Conservation (phyloP, 2,888 invertebrate genomes). For the Sycophila texana region DNA sequence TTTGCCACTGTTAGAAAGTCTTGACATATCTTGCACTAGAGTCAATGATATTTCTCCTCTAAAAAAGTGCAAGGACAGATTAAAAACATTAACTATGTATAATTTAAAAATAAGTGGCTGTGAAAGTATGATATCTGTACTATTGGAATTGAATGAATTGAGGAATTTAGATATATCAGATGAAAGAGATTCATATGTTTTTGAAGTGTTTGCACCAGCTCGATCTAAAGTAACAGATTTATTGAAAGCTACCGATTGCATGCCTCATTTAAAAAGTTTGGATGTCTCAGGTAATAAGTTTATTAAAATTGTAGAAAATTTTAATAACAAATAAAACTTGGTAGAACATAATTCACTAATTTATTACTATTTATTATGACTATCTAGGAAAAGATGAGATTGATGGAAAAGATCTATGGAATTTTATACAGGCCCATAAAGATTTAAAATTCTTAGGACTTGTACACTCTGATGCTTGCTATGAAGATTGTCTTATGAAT, state of each 20-base stretch:
- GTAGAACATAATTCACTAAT: not conserved
- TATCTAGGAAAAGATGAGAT: slow-evolving; percentile 77
- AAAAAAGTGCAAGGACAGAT: slow-evolving; percentile 77
- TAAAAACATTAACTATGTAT: slow-evolving; percentile 80
- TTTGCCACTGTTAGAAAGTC: slow-evolving; percentile 79
- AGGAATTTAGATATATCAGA: slow-evolving; percentile 79
- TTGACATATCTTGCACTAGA: slow-evolving; percentile 82
- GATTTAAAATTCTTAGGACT: slow-evolving; percentile 78
- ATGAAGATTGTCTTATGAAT: slow-evolving; percentile 77
- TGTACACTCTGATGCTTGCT: slow-evolving; percentile 78
- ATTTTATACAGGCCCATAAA: slow-evolving; percentile 76
- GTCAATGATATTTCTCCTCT: slow-evolving; percentile 81
- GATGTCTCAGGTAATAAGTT: slow-evolving; percentile 79
- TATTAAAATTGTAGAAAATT: not conserved
- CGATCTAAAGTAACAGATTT: slow-evolving; percentile 75
- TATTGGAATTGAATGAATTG: slow-evolving; percentile 77
- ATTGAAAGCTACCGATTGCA: slow-evolving; percentile 75
- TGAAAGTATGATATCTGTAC: slow-evolving; percentile 75
- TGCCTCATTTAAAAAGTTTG: slow-evolving; percentile 79
- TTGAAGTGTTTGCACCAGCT: slow-evolving; percentile 75
- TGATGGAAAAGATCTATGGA: slow-evolving; percentile 74
- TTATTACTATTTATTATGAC: slow-evolving; percentile 3
- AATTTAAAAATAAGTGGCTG: slow-evolving; percentile 78
- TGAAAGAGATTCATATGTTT: slow-evolving; percentile 76
- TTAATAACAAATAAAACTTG: not conserved